phyloP scores from a whole-genome alignment of 2,797 vertebrate species.

The Onychomys leucogaster region DNA sequence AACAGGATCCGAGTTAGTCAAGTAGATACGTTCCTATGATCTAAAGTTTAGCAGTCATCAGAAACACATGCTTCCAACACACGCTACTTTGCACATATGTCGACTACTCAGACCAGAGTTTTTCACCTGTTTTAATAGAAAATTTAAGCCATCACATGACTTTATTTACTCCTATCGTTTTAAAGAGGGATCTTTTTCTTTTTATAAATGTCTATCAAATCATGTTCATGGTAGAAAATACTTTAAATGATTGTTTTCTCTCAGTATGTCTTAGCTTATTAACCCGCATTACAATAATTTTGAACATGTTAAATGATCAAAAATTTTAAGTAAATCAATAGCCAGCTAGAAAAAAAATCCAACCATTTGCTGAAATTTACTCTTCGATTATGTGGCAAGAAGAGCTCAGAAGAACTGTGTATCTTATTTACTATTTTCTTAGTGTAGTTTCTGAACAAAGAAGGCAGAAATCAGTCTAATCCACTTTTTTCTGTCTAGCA shows the following conservation, averaged over 20 bases:
- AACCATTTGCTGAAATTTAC: background rate
- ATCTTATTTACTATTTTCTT: conserved; percentile 20
- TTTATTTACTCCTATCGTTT: background rate
- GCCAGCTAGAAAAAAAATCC: background rate
- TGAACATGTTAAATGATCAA: background rate
- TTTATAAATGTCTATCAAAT: background rate
- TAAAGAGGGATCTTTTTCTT: background rate
- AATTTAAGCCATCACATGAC: background rate
- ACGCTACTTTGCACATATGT: background rate
- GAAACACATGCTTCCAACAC: background rate
- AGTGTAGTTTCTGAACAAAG: conserved; percentile 1
- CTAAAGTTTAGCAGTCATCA: background rate
- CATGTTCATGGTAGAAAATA: conserved; percentile 16
- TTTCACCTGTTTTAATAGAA: background rate
- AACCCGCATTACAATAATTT: background rate
- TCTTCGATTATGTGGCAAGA: background rate
- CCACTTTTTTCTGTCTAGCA: background rate
- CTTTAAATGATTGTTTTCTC: conserved; percentile 17
- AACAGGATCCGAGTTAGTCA: background rate
- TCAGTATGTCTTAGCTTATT: background rate
- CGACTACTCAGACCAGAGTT: background rate
- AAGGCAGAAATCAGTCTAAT: background rate
- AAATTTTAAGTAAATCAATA: conserved; percentile 39
- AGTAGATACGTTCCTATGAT: background rate
- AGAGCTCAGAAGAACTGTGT: background rate